Percentiles rank a stretch among this genome's conserved stretches.
Conservation (phyloP, 2,888 invertebrate species). For the Drosophila formosana region DNA sequence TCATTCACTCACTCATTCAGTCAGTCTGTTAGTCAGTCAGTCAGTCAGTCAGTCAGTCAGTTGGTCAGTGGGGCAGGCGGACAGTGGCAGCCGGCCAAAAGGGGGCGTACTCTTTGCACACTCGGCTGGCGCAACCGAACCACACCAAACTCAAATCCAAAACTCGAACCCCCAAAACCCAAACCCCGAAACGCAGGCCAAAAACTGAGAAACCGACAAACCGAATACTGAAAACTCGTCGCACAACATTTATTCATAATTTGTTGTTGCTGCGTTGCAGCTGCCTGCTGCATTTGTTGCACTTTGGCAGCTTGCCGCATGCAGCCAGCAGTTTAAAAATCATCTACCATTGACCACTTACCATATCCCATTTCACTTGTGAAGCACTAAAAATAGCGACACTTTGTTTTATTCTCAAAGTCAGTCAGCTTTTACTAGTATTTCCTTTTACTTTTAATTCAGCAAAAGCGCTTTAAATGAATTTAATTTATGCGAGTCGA, state of each 20-base stretch:
- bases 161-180: slow-evolving; percentile 14
- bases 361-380: slow-evolving; percentile 43
- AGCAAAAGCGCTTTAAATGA: too few relatives aligned
- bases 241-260: slow-evolving; percentile 67
- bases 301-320: slow-evolving; percentile 13
- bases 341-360: not conserved
- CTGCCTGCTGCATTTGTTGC: slow-evolving; percentile 8
- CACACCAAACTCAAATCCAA: slow-evolving; percentile 20
- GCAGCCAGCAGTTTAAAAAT: slow-evolving; percentile 25
- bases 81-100: slow-evolving; percentile 23
- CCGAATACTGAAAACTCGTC: slow-evolving; percentile 58
- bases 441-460: not conserved
- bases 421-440: not conserved
- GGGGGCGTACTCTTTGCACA: slow-evolving; percentile 31
- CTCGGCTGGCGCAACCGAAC: slow-evolving; percentile 43
- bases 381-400: not conserved
- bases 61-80: slow-evolving; percentile 28
- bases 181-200: slow-evolving; percentile 5
- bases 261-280: slow-evolving; percentile 23
- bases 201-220: slow-evolving; percentile 18
- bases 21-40: not conserved
- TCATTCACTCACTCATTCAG: slow-evolving; percentile 36
- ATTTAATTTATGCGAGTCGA: too few relatives aligned
- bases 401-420: not conserved
- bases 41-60: slow-evolving; percentile 33